phyloP scores from a whole-genome alignment of 1,140 invertebrate species.

The Caenorhabditis latens region DNA sequence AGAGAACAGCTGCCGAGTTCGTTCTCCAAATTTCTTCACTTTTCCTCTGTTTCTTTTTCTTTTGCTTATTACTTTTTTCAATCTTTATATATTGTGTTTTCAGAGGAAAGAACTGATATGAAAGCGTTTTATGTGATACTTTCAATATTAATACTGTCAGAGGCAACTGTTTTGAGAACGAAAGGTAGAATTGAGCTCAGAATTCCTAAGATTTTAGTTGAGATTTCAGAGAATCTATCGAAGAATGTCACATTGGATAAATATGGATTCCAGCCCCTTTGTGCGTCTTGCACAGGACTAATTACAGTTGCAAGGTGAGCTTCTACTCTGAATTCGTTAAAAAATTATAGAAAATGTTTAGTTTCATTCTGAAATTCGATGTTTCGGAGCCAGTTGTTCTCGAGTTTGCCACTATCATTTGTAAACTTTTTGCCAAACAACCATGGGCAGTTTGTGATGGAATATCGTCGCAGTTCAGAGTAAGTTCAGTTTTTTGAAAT shows the following conservation, averaged over 20 bases:
- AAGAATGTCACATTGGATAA: neutral
- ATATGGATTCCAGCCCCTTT: conserved; percentile 38
- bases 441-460: conserved; percentile 63
- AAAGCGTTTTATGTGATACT: neutral
- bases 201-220: neutral
- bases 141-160: neutral
- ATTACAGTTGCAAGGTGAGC: neutral
- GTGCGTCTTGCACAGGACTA: neutral
- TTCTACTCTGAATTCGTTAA: neutral
- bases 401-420: conserved; percentile 51
- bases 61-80: conserved; percentile 37
- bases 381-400: conserved; percentile 54
- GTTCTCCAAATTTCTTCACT: conserved; percentile 4
- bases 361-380: conserved; percentile 49
- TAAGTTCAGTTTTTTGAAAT: conserved; percentile 38
- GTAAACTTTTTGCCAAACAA: conserved; percentile 60
- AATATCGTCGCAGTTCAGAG: conserved; percentile 63
- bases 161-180: conserved; percentile 13
- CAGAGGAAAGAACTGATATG: neutral
- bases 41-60: neutral
- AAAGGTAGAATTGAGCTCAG: neutral
- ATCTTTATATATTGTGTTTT: conserved; percentile 2
- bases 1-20: conserved; percentile 41
- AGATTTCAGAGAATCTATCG: neutral
- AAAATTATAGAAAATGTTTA: neutral